Conservation (phyloP, 2,113 vertebrate genomes). For the Perca fluviatilis region DNA sequence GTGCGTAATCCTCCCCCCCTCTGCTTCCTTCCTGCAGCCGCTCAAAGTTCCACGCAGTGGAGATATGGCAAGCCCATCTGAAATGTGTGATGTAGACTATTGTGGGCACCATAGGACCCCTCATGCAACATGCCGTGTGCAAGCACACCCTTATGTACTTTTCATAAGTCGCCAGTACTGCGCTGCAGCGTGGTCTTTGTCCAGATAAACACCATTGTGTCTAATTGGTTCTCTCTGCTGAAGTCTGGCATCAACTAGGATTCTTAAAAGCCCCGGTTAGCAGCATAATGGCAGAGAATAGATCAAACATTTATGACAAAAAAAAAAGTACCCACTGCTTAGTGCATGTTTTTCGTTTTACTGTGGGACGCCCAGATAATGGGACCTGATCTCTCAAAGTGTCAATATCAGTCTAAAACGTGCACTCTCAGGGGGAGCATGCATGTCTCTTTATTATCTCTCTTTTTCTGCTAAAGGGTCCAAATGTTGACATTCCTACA, state of each 20-base stretch:
- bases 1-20: slow-evolving; percentile 46
- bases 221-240: slow-evolving; percentile 68
- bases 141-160: slow-evolving; percentile 67
- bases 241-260: slow-evolving; percentile 60
- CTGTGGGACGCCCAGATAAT: slow-evolving; percentile 46
- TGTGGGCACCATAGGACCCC: slow-evolving; percentile 52
- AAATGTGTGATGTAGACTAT: slow-evolving; percentile 60
- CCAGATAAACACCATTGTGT: slow-evolving; percentile 69
- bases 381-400: slow-evolving; percentile 38
- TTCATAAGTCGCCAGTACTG: slow-evolving; percentile 68
- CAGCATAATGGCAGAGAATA: slow-evolving; percentile 63
- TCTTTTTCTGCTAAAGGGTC: slow-evolving; percentile 15
- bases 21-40: slow-evolving; percentile 42
- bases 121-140: slow-evolving; percentile 41
- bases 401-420: slow-evolving; percentile 36
- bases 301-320: slow-evolving; percentile 71
- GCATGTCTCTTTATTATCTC: slow-evolving; percentile 12
- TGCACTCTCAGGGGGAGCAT: slow-evolving; percentile 37
- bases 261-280: slow-evolving; percentile 67
- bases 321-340: slow-evolving; percentile 43
- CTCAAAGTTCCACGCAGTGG: slow-evolving; percentile 47
- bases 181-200: slow-evolving; percentile 71
- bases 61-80: slow-evolving; percentile 51
- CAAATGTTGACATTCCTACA: slow-evolving; percentile 55
- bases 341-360: slow-evolving; percentile 40